Evolutionary conservation across 2,888 invertebrate genomes (phyloP).

Genomic region (Melinaea menophilus): DNA sequence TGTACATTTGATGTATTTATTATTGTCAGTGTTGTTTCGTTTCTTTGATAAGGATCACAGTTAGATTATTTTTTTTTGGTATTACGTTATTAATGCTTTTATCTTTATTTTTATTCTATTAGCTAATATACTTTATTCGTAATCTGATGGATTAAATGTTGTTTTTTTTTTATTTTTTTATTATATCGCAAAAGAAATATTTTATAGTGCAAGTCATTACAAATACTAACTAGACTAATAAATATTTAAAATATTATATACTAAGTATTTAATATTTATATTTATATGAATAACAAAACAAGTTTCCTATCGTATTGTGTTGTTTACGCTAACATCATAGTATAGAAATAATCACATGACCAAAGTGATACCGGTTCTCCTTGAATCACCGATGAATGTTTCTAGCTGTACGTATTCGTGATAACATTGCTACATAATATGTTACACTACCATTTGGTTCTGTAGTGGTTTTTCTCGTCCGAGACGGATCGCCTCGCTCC

Average conservation of each 20-base stretch:
- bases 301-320: not conserved
- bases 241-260: conserved; percentile 5
- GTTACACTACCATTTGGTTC: conserved; percentile 47
- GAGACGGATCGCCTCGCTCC: conserved; percentile 48
- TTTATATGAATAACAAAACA: not conserved
- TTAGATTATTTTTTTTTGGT: not conserved
- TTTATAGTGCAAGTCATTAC: no score
- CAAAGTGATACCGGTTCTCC: conserved; percentile 60
- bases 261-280: not conserved
- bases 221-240: not conserved
- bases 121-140: no score
- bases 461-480: conserved; percentile 52
- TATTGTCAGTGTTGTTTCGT: no score
- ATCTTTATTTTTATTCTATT: not conserved
- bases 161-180: no score
- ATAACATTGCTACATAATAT: conserved; percentile 45
- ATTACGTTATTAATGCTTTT: not conserved
- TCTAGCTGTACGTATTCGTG: conserved; percentile 41
- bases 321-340: conserved; percentile 10
- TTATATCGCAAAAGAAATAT: no score
- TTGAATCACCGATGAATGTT: conserved; percentile 44
- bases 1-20: no score
- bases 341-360: conserved; percentile 44
- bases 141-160: no score
- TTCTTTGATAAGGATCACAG: not conserved